Base-by-base conservation (phyloP, 2,888 invertebrate genomes). In the Cryptus viduatorius region DNA sequence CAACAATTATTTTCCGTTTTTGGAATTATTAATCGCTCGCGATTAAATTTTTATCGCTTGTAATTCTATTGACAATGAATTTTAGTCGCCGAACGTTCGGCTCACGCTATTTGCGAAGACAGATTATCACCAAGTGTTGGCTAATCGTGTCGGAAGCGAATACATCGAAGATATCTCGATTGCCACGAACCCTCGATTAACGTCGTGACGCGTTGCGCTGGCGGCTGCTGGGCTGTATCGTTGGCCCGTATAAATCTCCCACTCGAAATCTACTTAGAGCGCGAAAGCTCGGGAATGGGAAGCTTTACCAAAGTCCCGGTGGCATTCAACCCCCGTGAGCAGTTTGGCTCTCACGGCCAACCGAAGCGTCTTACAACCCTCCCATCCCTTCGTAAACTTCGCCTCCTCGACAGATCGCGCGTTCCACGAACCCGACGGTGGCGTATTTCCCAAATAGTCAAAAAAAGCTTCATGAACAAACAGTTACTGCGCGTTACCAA, bases 181-280 rank as follows among this genome's bases (percentile, higher is more conserved):
- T 77, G 84, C 84, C 31, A 68, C 78, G 84, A 81, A 84, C 84
- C 84, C 84, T 78, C 84, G 84, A 87, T 87, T 87, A 86, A 86
- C 85, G 85, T 84, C 84, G 79, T 83, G 85, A 83, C 87, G 81
- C 77, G 77, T 7, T 82, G 80, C 68, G 61, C 48, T 31, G 50
- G 37, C 24, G 71, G 73, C 78, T 80, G 84, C 77, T 77, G 82
- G 77, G 84, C 86, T 89, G 88, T 90, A 89, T 84, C 86, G 83
- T 71, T 85, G 84, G 86, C 85, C 87, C 86, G 83, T 89, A 89
- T 89, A 90, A 91, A 91, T 91, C 90, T 91, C 88, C 89, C 89
- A 89, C 89, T 90, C 85, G 89, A 87, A 90, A 91, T 89, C 89
- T 90, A 92, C 89, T 90, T 89, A 89, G 88, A 88, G 85, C 76